phyloP scores from a whole-genome alignment of 2,113 vertebrate genomes.

The Accipiter cooperii region DNA sequence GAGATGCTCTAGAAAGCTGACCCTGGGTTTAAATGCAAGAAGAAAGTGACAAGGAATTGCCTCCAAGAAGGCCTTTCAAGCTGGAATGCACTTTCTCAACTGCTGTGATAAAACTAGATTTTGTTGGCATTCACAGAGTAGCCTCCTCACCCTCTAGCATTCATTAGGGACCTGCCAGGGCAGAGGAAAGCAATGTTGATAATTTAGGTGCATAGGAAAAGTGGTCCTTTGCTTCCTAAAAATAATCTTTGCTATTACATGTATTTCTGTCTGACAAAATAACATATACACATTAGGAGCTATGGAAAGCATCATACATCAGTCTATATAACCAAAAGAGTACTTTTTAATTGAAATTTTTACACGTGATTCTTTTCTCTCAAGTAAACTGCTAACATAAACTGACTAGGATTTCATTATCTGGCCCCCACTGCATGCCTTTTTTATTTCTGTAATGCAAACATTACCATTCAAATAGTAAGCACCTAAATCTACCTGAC shows the following conservation, averaged over 20 bases:
- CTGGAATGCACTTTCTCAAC: not conserved
- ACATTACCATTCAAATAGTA: not conserved
- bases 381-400: not conserved
- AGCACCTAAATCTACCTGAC: not conserved
- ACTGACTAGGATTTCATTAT: not conserved
- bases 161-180: not conserved
- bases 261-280: not conserved
- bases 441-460: not conserved
- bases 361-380: not conserved
- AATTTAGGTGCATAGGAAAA: not conserved
- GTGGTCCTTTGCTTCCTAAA: not conserved
- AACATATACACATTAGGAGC: not conserved
- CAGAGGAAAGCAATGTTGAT: not conserved
- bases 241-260: not conserved
- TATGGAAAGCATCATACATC: not conserved
- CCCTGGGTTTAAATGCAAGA: not conserved
- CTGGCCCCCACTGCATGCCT: accelerated
- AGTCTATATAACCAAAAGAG: not conserved
- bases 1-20: not conserved
- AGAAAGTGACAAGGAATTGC: not conserved
- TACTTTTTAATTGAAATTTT: not conserved
- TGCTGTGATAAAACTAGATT: not conserved
- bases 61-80: not conserved
- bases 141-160: not conserved
- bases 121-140: not conserved